Evolutionary conservation across 2,888 invertebrate species (phyloP), one percentile per base, ranked within the genome.

Genomic region (Yponomeuta cagnagella): DNA sequence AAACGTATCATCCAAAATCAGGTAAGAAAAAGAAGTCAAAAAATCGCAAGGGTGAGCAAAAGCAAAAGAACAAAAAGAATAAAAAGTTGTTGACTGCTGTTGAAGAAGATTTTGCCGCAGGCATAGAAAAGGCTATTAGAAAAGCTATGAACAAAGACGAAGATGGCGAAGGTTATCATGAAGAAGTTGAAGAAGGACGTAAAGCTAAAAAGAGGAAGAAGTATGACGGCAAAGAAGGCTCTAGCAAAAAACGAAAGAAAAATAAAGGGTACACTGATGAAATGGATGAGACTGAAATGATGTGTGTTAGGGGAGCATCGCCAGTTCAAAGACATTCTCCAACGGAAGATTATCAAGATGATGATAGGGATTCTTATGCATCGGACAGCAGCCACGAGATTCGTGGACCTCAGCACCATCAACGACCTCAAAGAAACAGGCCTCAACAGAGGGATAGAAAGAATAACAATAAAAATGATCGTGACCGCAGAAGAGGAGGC

Each of bases 301-400:
- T 96, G 80, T 96, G 96, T 83, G 93, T 96, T 10, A 93, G 96
- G 70, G 96, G 96, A 63, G 96, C 96, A 30, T 96, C 96, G 70
- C 96, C 96, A 10, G 89, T 92, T 37, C 85, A 85, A 64, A 85
- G 79, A 74, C 78, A 82, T 64, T 83, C 83, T 58, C 78, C 84
- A 63, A 79, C 76, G 67, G 88, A 87, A 74, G 77, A 84, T 71
- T 89, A 88, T 78, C 80, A 86, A 70, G 93, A 93, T 67, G 93
- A 94, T 70, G 93, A 93, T 1, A 90, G 90, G 74, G 93, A 93
- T 74, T 92, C 93, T 1, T 93, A 92, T 75, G 88, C 84, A 65
- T 93, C 93, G 15, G 92, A 93, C 69, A 94, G 94, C 74, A 94
- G 93, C 77, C 93, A 93, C 68, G 93, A 92, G 63, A 92, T 87